Base-by-base conservation (phyloP, 2,888 invertebrate genomes). In the Pocota personata region DNA sequence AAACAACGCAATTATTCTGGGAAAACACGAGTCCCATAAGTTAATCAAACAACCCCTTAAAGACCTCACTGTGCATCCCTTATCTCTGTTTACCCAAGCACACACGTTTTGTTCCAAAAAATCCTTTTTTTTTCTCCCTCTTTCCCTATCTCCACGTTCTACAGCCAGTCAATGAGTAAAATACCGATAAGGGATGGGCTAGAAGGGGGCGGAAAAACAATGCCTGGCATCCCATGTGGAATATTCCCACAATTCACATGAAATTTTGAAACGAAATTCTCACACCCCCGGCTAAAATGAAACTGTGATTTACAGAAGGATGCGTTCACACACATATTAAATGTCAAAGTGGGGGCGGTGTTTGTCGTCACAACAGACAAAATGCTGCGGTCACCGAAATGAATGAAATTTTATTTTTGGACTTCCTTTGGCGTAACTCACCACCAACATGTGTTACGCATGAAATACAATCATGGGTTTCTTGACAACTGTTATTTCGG, bases 71-170 rank as follows among this genome's bases (percentile, higher is more conserved):
- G 57, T 27, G 40, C 10, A 37, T 35, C 27, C 43, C 72, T 82
- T 77, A 82, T 82, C 82, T 66, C 52, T 64, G 64, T 58, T 76
- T 82, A 40, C 71, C 46, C 76, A 80, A 75, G 55, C 75, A 60
- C 76, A 76, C 62, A 82, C 73, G 48, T 76, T 60, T 37, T 43
- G 32, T 30, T 40, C 16, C 30, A 32, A 14, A 32, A n/a, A 21
- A 0, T 62, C 58, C 52, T 21, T 30, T 27, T 14, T 16, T 12
- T 40, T 43, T 32, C n/a, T 30, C 27, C 8, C 10, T 14, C 14
- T 27, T 43, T 19, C 19, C 19, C 66, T 19, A 24, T 27, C 57
- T 8, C 58, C 24, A 48, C 2, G 8, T 10, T 32, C 8, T 24
- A 3, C 57, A 48, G 12, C 10, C 60, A 72, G 72, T 77, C 72